phyloP scores from a whole-genome alignment of 2,888 invertebrate genomes.

The Caenorhabditis auriculariae region DNA sequence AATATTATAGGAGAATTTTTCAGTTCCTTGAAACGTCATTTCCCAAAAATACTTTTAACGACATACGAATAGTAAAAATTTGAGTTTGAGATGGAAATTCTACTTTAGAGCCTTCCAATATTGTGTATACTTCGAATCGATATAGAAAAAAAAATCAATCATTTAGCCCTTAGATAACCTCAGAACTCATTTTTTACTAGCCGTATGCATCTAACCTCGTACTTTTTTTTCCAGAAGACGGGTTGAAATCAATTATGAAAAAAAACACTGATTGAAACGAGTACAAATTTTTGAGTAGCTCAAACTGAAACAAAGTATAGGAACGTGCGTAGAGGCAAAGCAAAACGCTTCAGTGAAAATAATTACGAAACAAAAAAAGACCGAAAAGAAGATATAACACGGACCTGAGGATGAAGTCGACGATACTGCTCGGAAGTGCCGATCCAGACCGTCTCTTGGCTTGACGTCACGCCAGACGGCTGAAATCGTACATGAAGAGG shows the following conservation, averaged over 20 bases:
- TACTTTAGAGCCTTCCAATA: not conserved
- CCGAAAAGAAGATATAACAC: not conserved
- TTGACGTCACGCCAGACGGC: conserved; percentile 33
- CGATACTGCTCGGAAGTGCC: conserved; percentile 53
- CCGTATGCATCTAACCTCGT: too few species aligned
- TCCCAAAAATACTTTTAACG: not conserved
- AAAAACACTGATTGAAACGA: too few species aligned
- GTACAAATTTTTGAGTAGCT: too few species aligned
- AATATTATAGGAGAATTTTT: not conserved
- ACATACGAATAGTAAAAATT: not conserved
- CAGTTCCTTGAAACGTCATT: not conserved
- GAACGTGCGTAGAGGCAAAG: too few species aligned
- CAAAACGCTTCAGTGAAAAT: too few species aligned
- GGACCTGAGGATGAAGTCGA: conserved; percentile 60
- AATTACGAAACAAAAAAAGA: conserved; percentile 1
- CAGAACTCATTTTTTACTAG: too few species aligned
- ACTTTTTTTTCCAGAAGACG: too few species aligned
- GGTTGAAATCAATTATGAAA: too few species aligned
- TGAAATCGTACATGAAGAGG: conserved; percentile 7
- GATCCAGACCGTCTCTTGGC: conserved; percentile 61
- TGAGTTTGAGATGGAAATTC: not conserved
- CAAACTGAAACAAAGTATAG: too few species aligned
- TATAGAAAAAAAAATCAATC: too few species aligned
- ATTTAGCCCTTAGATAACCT: too few species aligned
- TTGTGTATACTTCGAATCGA: too few species aligned